Percentiles rank a stretch among this genome's conserved stretches.
These are phyloP conservation scores for Thamnophis elegans DNA, from an alignment of 2,797 vertebrate species.

Conservation along the genomic window DNA sequence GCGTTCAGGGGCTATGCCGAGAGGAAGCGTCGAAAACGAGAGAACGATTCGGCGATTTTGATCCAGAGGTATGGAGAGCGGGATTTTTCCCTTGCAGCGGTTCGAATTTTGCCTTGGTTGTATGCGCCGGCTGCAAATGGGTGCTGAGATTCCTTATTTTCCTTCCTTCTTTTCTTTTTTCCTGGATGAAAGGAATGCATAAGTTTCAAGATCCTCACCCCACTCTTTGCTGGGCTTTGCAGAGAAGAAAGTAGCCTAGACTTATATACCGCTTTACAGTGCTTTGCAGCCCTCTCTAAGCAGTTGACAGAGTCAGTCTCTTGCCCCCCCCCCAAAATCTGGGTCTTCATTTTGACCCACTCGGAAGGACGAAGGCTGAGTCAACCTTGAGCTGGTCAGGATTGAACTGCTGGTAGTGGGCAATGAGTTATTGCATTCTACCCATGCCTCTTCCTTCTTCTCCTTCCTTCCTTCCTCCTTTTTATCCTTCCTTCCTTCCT, in stretches of 20 bases:
- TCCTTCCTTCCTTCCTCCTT: too few species aligned
- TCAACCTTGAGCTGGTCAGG: too few species aligned
- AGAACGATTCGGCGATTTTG: slow-evolving; percentile 86
- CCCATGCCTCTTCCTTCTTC: too few species aligned
- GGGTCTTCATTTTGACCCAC: too few species aligned
- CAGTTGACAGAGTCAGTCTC: too few species aligned
- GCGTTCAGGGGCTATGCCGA: slow-evolving; percentile 95
- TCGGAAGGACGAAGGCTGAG: too few species aligned
- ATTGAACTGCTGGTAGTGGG: too few species aligned
- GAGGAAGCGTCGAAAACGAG: slow-evolving; percentile 94
- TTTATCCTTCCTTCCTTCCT: too few species aligned
- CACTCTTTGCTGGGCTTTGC: not conserved
- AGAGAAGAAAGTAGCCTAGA: not conserved
- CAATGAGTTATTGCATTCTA: too few species aligned
- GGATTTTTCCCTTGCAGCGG: slow-evolving; percentile 50
- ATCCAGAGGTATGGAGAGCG: slow-evolving; percentile 90
- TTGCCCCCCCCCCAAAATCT: too few species aligned
- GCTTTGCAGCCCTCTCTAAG: too few species aligned
- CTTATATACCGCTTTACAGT: too few species aligned
- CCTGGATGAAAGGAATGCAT: not conserved
- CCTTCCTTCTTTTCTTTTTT: not conserved
- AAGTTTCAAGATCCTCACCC: not conserved
- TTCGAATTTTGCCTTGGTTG: slow-evolving; percentile 47
- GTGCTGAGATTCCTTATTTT: not conserved
- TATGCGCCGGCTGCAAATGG: slow-evolving; percentile 54